Evolutionary conservation across 2,888 invertebrate genomes (phyloP).

Genomic region (Lordiphosa fenestrarum): DNA sequence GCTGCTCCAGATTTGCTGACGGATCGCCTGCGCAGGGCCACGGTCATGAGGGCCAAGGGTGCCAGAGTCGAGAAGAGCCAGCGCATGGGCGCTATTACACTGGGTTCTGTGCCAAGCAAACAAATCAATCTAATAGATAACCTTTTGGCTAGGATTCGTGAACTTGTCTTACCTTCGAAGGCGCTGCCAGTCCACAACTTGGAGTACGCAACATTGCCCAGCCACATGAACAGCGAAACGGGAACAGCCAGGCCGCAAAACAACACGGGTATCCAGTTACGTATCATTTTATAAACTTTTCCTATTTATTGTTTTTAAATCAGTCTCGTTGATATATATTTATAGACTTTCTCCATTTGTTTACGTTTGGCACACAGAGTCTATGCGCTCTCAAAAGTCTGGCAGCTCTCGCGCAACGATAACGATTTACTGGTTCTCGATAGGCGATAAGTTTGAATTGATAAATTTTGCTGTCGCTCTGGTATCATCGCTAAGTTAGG

Average conservation of each 20-base stretch:
- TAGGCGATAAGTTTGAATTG: too few relatives aligned
- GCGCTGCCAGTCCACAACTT: constrained; percentile 82
- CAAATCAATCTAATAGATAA: constrained; percentile 22
- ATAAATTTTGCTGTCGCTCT: too few relatives aligned
- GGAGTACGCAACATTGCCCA: constrained; percentile 86
- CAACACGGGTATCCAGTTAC: constrained; percentile 82
- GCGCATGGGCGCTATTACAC: constrained; percentile 77
- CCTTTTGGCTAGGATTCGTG: constrained; percentile 8
- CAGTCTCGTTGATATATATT: neutral
- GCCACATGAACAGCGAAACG: constrained; percentile 89
- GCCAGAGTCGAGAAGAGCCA: constrained; percentile 79
- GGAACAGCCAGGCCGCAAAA: constrained; percentile 87
- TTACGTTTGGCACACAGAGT: too few relatives aligned
- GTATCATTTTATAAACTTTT: constrained; percentile 10
- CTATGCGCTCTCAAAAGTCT: too few relatives aligned
- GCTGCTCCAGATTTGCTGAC: constrained; percentile 87
- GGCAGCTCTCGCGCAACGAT: too few relatives aligned
- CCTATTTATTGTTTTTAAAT: neutral
- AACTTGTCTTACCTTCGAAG: constrained; percentile 81
- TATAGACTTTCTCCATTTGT: constrained; percentile 5
- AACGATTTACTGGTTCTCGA: too few relatives aligned
- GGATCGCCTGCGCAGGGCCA: constrained; percentile 86
- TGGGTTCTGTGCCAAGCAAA: constrained; percentile 54
- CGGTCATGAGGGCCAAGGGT: constrained; percentile 84
- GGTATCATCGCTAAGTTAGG: too few relatives aligned